These are phyloP conservation scores for Benthosema pterotum DNA, from an alignment of 2,797 vertebrate species.

Conservation along the genomic window DNA sequence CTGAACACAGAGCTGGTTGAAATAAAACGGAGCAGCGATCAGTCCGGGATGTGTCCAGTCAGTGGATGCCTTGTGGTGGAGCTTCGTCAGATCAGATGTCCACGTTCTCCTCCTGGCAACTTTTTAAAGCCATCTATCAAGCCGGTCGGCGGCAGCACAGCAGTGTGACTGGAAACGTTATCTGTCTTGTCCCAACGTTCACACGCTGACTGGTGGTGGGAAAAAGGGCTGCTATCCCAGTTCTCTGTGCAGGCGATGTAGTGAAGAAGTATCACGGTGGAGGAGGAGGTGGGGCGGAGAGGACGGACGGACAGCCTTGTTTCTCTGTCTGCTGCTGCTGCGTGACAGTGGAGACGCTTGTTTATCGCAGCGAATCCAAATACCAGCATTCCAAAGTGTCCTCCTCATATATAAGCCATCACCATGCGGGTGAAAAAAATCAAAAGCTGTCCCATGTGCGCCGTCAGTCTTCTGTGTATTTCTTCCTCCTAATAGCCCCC, in stretches of 20 bases:
- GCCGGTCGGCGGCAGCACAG: conserved; percentile 2
- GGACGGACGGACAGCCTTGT: conserved; percentile 51
- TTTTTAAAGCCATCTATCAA: conserved; percentile 73
- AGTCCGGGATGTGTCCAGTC: conserved; percentile 64
- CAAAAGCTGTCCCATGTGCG: conserved; percentile 75
- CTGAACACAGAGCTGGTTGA: conserved; percentile 52
- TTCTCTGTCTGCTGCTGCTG: conserved; percentile 62
- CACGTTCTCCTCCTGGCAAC: conserved; percentile 73
- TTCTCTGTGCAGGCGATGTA: conserved; percentile 40
- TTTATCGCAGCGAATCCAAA: conserved; percentile 46
- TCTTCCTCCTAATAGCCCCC: conserved; percentile 35
- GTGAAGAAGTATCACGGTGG: conserved; percentile 57
- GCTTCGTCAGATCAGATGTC: conserved; percentile 76
- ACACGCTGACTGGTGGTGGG: conserved; percentile 12
- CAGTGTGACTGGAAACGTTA: conserved; percentile 10
- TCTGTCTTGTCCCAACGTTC: conserved; percentile 34
- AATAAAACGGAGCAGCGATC: conserved; percentile 60
- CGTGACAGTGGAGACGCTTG: conserved; percentile 58
- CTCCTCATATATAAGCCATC: conserved; percentile 71
- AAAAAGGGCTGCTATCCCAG: conserved; percentile 47
- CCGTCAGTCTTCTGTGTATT: conserved; percentile 4
- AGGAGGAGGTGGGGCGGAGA: conserved; percentile 56
- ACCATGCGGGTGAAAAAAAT: conserved; percentile 41
- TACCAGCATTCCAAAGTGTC: conserved; percentile 70
- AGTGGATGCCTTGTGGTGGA: conserved; percentile 67